These are phyloP conservation scores for Ceratina australensis DNA, from an alignment of 1,140 invertebrate species.

Conservation along the genomic window DNA sequence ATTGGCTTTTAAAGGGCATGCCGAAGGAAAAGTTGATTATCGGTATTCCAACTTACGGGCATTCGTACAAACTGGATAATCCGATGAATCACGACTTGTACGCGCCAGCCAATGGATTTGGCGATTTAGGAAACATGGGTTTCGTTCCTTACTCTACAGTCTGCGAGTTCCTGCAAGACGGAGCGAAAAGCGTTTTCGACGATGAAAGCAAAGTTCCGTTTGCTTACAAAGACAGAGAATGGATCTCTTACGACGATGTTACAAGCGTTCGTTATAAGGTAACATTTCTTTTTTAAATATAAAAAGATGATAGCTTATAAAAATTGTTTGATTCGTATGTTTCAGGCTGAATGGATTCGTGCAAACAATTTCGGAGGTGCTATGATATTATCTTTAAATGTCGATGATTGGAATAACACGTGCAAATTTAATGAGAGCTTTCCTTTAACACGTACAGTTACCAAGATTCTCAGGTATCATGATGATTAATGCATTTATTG, in stretches of 20 bases:
- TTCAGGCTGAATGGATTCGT: slow-evolving; percentile 83
- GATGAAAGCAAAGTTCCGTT: slow-evolving; percentile 88
- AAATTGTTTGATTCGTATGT: slow-evolving; percentile 25
- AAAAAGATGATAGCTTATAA: not conserved
- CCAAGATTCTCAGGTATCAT: slow-evolving; percentile 33
- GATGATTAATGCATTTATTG: not conserved
- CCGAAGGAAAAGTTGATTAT: slow-evolving; percentile 91
- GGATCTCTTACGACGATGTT: slow-evolving; percentile 93
- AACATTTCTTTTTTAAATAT: slow-evolving; percentile 13
- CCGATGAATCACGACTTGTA: slow-evolving; percentile 83
- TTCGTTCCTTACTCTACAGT: slow-evolving; percentile 86
- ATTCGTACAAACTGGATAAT: slow-evolving; percentile 87
- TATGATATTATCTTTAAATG: slow-evolving; percentile 89
- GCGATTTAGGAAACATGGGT: slow-evolving; percentile 83
- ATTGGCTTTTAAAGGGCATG: slow-evolving; percentile 90
- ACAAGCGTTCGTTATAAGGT: slow-evolving; percentile 88
- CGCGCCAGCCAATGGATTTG: slow-evolving; percentile 86
- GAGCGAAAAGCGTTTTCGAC: slow-evolving; percentile 82
- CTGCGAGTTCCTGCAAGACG: slow-evolving; percentile 83
- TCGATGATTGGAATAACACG: slow-evolving; percentile 83
- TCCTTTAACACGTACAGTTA: slow-evolving; percentile 66
- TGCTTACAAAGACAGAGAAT: slow-evolving; percentile 86
- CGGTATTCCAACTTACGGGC: slow-evolving; percentile 94
- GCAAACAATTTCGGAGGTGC: slow-evolving; percentile 84
- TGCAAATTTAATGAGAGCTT: slow-evolving; percentile 73